Evolutionary conservation across 2,888 invertebrate genomes (phyloP).

Genomic region (Isotomurus palustris): DNA sequence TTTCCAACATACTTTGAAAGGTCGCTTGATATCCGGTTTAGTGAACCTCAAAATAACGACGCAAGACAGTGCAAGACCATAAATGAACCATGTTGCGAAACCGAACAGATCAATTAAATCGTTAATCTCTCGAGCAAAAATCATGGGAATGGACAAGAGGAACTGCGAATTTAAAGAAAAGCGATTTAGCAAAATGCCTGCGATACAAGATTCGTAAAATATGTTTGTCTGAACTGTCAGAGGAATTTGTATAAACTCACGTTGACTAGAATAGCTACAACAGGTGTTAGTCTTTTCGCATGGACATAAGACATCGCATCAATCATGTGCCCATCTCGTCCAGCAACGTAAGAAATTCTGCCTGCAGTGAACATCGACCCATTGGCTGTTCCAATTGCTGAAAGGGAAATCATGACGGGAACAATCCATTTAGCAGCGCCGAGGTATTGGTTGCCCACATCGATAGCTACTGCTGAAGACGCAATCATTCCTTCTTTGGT

Average conservation of each 20-base stretch:
- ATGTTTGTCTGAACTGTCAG: too few species aligned
- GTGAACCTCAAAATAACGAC: conserved; percentile 86
- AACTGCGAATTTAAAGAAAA: too few species aligned
- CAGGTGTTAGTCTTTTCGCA: conserved; percentile 81
- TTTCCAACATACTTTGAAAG: conserved; percentile 72
- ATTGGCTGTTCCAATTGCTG: conserved; percentile 89
- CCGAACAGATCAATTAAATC: conserved; percentile 96
- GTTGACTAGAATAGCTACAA: conserved; percentile 90
- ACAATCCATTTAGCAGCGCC: conserved; percentile 73
- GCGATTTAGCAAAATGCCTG: too few species aligned
- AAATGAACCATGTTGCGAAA: conserved; percentile 97
- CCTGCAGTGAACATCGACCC: conserved; percentile 53
- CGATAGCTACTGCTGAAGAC: conserved; percentile 90
- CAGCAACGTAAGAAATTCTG: conserved; percentile 85
- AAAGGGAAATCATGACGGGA: conserved; percentile 54
- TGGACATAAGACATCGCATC: conserved; percentile 89
- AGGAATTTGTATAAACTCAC: conserved; percentile 57
- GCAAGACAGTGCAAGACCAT: conserved; percentile 89
- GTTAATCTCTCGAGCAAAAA: conserved; percentile 86
- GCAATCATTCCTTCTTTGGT: conserved; percentile 84
- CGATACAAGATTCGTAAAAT: too few species aligned
- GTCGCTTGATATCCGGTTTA: conserved; percentile 82
- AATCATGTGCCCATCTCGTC: conserved; percentile 84
- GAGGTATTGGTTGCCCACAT: conserved; percentile 54
- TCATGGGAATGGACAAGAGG: conserved; percentile 81